These are phyloP conservation scores for Pantherophis alleghaniensis DNA, from an alignment of 2,797 vertebrate genomes.

Conservation along the genomic window DNA sequence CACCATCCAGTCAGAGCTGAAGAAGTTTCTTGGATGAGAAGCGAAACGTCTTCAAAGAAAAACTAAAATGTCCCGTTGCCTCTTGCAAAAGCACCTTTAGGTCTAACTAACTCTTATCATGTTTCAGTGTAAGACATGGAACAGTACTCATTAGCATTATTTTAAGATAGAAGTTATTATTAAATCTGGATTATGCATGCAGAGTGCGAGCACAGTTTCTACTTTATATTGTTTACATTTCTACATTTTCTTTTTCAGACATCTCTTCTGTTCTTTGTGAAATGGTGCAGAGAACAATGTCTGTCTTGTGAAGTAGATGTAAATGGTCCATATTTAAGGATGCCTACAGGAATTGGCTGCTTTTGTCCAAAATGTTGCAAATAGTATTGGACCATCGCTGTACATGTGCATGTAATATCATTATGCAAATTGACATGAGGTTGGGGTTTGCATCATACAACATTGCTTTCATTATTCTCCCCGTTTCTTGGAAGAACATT, in stretches of 20 bases:
- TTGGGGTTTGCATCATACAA: not conserved
- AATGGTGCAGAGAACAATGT: slow-evolving; percentile 49
- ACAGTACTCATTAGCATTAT: slow-evolving; percentile 46
- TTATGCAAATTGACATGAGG: not conserved
- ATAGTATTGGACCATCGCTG: not conserved
- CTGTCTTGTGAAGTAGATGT: slow-evolving; percentile 27
- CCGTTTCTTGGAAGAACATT: not conserved
- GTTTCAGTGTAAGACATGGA: slow-evolving; percentile 28
- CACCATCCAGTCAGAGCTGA: no score
- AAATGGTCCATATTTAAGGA: not conserved
- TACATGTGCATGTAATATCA: not conserved
- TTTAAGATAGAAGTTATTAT: slow-evolving; percentile 48
- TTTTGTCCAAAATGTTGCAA: not conserved
- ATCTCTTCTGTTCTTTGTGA: slow-evolving; percentile 50
- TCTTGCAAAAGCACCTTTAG: no score
- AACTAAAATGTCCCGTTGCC: no score
- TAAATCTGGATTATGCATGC: slow-evolving; percentile 58
- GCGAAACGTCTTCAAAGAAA: no score
- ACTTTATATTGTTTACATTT: slow-evolving; percentile 51
- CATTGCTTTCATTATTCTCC: not conserved
- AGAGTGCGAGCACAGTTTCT: not conserved
- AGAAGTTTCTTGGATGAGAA: no score
- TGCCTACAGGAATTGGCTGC: not conserved
- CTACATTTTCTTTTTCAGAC: slow-evolving; percentile 43
- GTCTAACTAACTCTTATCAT: slow-evolving; percentile 39